Conservation (phyloP, 2,113 vertebrate genomes). For the Chaetodon auriga region DNA sequence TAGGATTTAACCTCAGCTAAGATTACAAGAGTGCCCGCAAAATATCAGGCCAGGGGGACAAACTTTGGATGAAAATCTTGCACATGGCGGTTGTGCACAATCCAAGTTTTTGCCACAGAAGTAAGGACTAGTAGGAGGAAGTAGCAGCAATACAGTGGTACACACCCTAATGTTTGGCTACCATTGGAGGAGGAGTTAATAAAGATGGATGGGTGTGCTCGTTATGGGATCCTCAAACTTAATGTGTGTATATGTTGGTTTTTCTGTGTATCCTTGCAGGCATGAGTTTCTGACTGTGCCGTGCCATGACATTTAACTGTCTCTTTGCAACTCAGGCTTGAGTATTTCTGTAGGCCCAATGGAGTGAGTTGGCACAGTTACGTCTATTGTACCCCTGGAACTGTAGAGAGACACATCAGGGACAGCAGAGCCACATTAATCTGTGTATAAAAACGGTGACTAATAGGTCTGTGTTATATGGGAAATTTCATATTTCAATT, state of each 20-base stretch:
- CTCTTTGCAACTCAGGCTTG: conserved; percentile 19
- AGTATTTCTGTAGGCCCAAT: conserved; percentile 23
- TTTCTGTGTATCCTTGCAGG: not conserved
- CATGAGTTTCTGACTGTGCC: conserved; percentile 3
- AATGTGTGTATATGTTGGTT: not conserved
- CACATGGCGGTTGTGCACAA: not conserved
- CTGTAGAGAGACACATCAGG: conserved; percentile 17
- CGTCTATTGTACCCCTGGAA: conserved; percentile 22
- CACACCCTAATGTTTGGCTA: conserved; percentile 14
- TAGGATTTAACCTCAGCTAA: not conserved
- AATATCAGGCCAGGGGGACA: not conserved
- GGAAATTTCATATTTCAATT: not conserved
- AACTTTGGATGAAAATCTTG: not conserved
- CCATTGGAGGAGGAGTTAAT: not conserved
- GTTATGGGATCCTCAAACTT: too few relatives aligned
- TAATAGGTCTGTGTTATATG: not conserved
- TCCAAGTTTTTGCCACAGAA: not conserved
- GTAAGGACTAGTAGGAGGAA: not conserved
- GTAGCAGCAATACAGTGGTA: not conserved
- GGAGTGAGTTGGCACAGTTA: conserved; percentile 38
- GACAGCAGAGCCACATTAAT: not conserved
- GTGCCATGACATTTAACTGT: conserved; percentile 13
- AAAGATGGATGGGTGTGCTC: not conserved
- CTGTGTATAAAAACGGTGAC: not conserved
- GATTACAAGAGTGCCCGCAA: not conserved